These are phyloP conservation scores for Battus philenor DNA, from an alignment of 1,140 invertebrate genomes.

Conservation along the genomic window DNA sequence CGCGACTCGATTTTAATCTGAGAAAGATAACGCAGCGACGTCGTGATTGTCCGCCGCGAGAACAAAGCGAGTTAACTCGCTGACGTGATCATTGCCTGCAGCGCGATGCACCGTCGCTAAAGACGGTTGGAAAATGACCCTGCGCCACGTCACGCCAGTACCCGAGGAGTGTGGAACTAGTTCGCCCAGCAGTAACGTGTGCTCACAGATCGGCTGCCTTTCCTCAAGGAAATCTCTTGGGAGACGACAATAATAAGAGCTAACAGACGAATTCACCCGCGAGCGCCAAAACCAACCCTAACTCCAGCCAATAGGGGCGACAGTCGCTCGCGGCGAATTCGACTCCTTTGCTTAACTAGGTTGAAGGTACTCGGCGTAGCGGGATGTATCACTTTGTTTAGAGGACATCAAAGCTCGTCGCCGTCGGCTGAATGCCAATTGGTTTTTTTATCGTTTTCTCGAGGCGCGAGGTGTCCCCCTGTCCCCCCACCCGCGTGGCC, in stretches of 20 bases:
- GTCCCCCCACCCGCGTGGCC: not conserved
- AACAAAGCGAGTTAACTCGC: not conserved
- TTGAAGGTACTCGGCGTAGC: constrained; percentile 15
- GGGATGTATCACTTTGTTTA: constrained; percentile 23
- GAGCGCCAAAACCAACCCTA: not conserved
- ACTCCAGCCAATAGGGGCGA: not conserved
- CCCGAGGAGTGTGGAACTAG: no score
- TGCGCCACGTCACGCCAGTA: no score
- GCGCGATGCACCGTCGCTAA: not conserved
- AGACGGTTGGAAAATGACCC: constrained; percentile 1
- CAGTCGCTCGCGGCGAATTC: not conserved
- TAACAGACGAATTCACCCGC: not conserved
- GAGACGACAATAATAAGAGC: constrained; percentile 4
- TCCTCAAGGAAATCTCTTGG: constrained; percentile 3
- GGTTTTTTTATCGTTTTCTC: constrained; percentile 24
- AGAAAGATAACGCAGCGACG: no score
- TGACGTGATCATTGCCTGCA: no score
- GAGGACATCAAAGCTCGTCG: constrained; percentile 28
- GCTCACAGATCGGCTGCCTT: not conserved
- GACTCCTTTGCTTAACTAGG: constrained; percentile 10
- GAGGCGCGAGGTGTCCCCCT: constrained; percentile 12
- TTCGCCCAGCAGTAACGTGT: no score
- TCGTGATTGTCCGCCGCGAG: no score
- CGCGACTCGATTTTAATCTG: no score
- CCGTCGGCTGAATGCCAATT: constrained; percentile 25